phyloP scores from a whole-genome alignment of 1,140 invertebrate species.

The Archegozetes longisetosus region DNA sequence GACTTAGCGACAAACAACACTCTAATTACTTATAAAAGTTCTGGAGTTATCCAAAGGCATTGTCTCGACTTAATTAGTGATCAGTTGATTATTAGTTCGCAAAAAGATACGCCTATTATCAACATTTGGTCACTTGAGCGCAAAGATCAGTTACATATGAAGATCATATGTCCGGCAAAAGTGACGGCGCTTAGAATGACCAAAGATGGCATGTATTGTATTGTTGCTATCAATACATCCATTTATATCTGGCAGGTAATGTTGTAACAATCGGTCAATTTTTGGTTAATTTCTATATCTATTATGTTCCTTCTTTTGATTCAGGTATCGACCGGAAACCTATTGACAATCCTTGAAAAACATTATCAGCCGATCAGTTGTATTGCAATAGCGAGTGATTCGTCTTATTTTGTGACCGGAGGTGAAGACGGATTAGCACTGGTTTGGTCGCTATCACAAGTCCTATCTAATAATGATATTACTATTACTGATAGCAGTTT shows the following conservation, averaged over 20 bases:
- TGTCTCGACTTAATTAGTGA: constrained; percentile 14
- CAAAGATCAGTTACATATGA: constrained; percentile 29
- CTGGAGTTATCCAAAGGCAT: constrained; percentile 38
- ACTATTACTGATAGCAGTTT: constrained; percentile 19
- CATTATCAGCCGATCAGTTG: constrained; percentile 64
- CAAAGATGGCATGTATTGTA: constrained; percentile 48
- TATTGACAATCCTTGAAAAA: constrained; percentile 47
- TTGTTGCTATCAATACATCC: constrained; percentile 58
- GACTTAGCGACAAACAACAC: constrained; percentile 4
- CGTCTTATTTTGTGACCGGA: constrained; percentile 48
- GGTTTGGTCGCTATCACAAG: constrained; percentile 45
- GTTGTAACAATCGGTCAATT: neutral
- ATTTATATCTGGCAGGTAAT: constrained; percentile 57
- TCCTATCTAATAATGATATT: constrained; percentile 21
- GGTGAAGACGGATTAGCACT: constrained; percentile 70
- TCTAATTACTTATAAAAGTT: neutral
- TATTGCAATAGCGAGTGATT: constrained; percentile 53
- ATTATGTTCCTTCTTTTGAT: neutral
- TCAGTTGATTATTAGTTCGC: constrained; percentile 3
- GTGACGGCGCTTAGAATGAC: constrained; percentile 48
- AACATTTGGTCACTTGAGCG: constrained; percentile 12
- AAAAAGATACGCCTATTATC: constrained; percentile 11
- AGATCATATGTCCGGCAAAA: constrained; percentile 59
- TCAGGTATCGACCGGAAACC: constrained; percentile 48
- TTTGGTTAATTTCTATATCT: neutral